Evolutionary conservation across 2,113 vertebrate genomes (phyloP).

Genomic region (Sakesphorus luctuosus): DNA sequence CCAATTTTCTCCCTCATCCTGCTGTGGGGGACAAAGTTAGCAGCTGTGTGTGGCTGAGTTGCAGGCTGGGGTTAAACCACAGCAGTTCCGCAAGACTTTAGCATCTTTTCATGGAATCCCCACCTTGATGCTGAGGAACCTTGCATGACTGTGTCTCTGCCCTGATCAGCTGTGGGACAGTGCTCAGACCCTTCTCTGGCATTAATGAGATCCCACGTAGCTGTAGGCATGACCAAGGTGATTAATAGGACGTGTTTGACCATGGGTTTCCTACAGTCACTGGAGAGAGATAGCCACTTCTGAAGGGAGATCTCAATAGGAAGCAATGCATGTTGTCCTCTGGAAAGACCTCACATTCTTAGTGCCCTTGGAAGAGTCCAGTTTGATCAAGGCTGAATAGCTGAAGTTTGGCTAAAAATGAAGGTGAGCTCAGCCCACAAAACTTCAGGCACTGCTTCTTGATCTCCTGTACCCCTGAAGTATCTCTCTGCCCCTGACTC

Average conservation of each 20-base stretch:
- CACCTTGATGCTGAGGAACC: neutral
- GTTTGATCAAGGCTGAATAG: neutral
- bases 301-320: neutral
- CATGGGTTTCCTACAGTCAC: neutral
- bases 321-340: neutral
- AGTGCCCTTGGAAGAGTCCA: neutral
- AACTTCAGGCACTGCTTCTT: neutral
- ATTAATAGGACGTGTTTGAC: neutral
- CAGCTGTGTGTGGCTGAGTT: neutral
- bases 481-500: neutral
- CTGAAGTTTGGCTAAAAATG: neutral
- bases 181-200: neutral
- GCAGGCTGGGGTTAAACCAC: neutral
- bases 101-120: neutral
- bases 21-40: accelerated
- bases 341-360: neutral
- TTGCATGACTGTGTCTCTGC: neutral
- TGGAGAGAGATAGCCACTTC: neutral
- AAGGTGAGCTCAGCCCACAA: neutral
- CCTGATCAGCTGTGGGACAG: neutral
- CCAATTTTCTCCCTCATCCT: neutral
- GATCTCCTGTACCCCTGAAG: neutral
- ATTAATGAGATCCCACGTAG: neutral
- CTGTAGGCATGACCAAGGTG: neutral
- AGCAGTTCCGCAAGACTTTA: neutral